Conservation (phyloP, 2,113 vertebrate genomes). For the Xenopus laevis region DNA sequence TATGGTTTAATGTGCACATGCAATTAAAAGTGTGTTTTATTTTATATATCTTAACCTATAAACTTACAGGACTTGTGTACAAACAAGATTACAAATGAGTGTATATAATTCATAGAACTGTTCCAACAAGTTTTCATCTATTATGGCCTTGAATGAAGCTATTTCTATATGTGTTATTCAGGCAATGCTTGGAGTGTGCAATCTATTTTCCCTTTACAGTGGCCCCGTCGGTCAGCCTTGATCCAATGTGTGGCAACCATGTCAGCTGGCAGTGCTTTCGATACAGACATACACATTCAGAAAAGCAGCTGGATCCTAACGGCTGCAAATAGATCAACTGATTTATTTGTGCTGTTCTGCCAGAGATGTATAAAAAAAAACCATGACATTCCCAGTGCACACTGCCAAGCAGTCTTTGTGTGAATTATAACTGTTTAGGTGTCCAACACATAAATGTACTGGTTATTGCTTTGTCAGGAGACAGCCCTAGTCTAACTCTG, state of each 20-base stretch:
- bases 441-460: constrained; percentile 1
- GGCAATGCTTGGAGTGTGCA: too few species aligned
- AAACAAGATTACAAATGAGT: too few species aligned
- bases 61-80: too few species aligned
- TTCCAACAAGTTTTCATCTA: too few species aligned
- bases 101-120: too few species aligned
- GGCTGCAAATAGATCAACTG: not conserved
- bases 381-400: not conserved
- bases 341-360: constrained; percentile 14
- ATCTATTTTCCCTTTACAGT: too few species aligned
- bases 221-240: too few species aligned
- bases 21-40: not conserved
- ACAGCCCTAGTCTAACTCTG: not conserved
- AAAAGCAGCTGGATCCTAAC: constrained; percentile 4
- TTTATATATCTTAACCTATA: not conserved
- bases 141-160: too few species aligned
- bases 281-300: too few species aligned
- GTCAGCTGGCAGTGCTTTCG: too few species aligned
- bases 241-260: too few species aligned
- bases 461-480: not conserved
- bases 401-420: not conserved
- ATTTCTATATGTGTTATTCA: too few species aligned
- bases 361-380: not conserved
- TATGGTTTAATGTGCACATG: not conserved
- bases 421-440: not conserved